phyloP scores from a whole-genome alignment of 2,888 invertebrate species.

The Caradrina kadenii region DNA sequence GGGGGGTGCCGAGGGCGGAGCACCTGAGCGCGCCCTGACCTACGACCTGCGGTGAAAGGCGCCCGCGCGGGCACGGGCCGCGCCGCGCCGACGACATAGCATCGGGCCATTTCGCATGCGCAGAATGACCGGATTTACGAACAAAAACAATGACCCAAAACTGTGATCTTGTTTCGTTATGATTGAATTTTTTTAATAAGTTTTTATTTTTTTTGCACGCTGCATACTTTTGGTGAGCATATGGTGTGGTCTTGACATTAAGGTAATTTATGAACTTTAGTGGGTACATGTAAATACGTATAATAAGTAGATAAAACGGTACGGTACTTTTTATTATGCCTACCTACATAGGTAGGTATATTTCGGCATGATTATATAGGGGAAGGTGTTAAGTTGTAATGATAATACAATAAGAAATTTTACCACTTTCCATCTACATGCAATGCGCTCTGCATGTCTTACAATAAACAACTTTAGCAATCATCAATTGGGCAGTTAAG shows the following conservation, averaged over 20 bases:
- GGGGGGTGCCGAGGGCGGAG: constrained; percentile 82
- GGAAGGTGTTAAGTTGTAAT: not conserved
- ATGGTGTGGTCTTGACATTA: constrained; percentile 55
- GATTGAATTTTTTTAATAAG: constrained; percentile 54
- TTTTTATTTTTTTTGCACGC: constrained; percentile 12
- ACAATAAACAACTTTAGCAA: not conserved
- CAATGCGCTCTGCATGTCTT: too few species aligned
- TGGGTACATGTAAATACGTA: constrained; percentile 19
- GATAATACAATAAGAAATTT: not conserved
- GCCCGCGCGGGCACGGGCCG: constrained; percentile 82
- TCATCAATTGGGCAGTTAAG: not conserved
- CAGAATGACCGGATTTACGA: constrained; percentile 78
- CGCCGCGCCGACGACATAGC: constrained; percentile 78
- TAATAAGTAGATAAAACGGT: constrained; percentile 7
- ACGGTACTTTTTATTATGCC: constrained; percentile 15
- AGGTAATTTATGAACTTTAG: constrained; percentile 47
- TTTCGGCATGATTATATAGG: not conserved
- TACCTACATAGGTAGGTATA: not conserved
- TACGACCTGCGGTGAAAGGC: constrained; percentile 90
- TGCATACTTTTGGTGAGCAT: constrained; percentile 25
- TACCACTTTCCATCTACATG: too few species aligned
- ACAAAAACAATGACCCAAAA: constrained; percentile 74
- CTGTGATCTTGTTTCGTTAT: constrained; percentile 58
- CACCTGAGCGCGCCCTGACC: constrained; percentile 91
- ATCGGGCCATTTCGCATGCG: constrained; percentile 78